Conservation (phyloP, 2,888 invertebrate species). For the Deroplatys truncata region DNA sequence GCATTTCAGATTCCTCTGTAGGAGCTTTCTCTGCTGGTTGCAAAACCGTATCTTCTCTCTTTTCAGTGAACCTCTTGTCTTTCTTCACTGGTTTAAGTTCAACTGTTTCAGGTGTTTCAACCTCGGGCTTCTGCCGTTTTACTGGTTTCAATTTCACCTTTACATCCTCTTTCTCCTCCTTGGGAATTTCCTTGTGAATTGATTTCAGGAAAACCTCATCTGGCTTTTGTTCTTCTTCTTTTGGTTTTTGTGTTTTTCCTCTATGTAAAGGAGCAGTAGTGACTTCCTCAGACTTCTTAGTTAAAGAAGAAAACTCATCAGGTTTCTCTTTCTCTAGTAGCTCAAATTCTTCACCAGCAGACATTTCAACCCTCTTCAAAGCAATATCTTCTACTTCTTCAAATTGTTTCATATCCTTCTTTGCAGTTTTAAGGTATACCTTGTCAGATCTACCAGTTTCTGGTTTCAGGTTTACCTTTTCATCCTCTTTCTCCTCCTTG, state of each 20-base stretch:
- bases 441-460: slow-evolving; percentile 27
- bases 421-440: slow-evolving; percentile 32
- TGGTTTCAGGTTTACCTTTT: slow-evolving; percentile 30
- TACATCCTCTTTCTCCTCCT: slow-evolving; percentile 39
- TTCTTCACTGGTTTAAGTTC: slow-evolving; percentile 27
- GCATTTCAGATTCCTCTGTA: background rate
- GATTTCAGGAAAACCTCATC: slow-evolving; percentile 50
- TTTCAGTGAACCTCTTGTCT: background rate
- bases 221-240: slow-evolving; percentile 32
- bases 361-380: slow-evolving; percentile 35
- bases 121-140: slow-evolving; percentile 6
- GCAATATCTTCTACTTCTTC: slow-evolving; percentile 24
- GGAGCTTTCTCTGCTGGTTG: background rate
- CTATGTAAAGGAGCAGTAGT: slow-evolving; percentile 21
- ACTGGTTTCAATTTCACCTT: slow-evolving; percentile 38
- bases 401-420: slow-evolving; percentile 20
- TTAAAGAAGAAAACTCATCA: slow-evolving; percentile 30
- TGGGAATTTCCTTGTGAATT: slow-evolving; percentile 36
- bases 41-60: slow-evolving; percentile 34
- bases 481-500: slow-evolving; percentile 31
- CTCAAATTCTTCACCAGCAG: slow-evolving; percentile 17
- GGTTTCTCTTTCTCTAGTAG: slow-evolving; percentile 29
- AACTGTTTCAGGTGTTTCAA: slow-evolving; percentile 25
- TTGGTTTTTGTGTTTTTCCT: background rate
- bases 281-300: background rate